Base-by-base conservation (phyloP, 2,888 invertebrate species). In the Diploptera punctata region DNA sequence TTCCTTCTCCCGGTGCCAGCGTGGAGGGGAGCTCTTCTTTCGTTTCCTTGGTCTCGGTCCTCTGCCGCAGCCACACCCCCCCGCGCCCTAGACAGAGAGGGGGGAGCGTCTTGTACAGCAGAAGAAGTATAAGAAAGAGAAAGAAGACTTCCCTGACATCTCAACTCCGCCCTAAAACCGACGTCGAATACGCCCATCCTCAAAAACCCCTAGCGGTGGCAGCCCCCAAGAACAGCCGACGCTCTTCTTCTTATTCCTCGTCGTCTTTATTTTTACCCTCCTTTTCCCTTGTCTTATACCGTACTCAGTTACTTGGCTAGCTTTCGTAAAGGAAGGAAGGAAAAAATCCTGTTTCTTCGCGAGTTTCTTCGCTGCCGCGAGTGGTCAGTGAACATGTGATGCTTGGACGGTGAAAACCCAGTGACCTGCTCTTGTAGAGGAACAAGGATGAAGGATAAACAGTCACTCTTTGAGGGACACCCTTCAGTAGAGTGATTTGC, bases 131-230 rank as follows among this genome's bases (percentile, higher is more conserved):
- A 65, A 65, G 65, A 65, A 44, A 33, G 24, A 21, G 47, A 19
- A 38, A 65, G 43, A 65, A 57, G 65, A 26, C 47, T 65, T 65
- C 65, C 71, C 33, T 60, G 68, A 72, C 75, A 71, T 71, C 75
- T 73, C 74, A 75, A 75, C 74, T 75, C 70, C 70, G 60, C 72
- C 71, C 73, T 67, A 67, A 54, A 75, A 68, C 71, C 73, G 67
- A 72, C 75, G 70, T 69, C 60, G 73, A 72, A 74, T 21, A 74
- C 73, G 68, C 72, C 75, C 70, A 65, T 65, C 70, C 73, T 74
- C 75, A 74, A 73, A 71, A 73, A 70, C 74, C 76, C 62, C 61
- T 49, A 65, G 47, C 47, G 44, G 65, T 65, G 65, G 65, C 65
- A 65, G 47, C 65, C 65, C 65, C 65, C 47, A 65, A 65, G 65